These are phyloP conservation scores for Drosophila prolongata DNA, from an alignment of 2,888 invertebrate genomes.

Conservation along the genomic window DNA sequence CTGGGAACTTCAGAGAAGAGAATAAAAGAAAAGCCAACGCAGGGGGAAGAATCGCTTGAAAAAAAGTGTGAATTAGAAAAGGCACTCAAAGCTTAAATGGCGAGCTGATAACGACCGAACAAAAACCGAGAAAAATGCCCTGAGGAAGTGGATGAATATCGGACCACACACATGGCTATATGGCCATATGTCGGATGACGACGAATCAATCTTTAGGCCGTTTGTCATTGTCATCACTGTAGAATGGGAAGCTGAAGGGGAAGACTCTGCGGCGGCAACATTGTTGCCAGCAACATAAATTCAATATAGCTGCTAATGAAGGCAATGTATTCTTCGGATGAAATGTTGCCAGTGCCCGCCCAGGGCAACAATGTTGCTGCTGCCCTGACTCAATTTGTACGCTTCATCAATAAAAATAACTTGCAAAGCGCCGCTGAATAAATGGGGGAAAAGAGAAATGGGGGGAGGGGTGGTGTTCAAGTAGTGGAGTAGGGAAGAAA, in stretches of 20 bases:
- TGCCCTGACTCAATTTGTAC: constrained; percentile 52
- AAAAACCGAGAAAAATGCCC: constrained; percentile 21
- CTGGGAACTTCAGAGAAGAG: constrained; percentile 40
- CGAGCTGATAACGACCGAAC: constrained; percentile 50
- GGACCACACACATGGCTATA: constrained; percentile 42
- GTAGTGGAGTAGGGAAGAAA: not conserved
- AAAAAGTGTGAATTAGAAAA: constrained; percentile 78
- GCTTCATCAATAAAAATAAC: constrained; percentile 77
- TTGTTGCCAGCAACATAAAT: constrained; percentile 52
- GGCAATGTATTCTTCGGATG: constrained; percentile 26
- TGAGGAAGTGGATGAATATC: constrained; percentile 28
- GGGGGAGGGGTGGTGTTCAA: not conserved
- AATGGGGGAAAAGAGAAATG: constrained; percentile 16
- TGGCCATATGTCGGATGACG: constrained; percentile 19
- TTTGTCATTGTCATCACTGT: constrained; percentile 66
- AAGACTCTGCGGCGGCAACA: constrained; percentile 28
- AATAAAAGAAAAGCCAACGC: constrained; percentile 9
- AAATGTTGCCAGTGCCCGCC: constrained; percentile 42
- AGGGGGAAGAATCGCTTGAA: constrained; percentile 22
- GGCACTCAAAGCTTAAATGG: constrained; percentile 76
- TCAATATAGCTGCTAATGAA: constrained; percentile 44
- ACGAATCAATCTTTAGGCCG: constrained; percentile 67
- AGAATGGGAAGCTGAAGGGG: not conserved
- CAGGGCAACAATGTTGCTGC: constrained; percentile 49
- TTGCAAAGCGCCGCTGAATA: constrained; percentile 62